phyloP scores from a whole-genome alignment of 1,140 invertebrate genomes.

The Dinothrombium tinctorium region DNA sequence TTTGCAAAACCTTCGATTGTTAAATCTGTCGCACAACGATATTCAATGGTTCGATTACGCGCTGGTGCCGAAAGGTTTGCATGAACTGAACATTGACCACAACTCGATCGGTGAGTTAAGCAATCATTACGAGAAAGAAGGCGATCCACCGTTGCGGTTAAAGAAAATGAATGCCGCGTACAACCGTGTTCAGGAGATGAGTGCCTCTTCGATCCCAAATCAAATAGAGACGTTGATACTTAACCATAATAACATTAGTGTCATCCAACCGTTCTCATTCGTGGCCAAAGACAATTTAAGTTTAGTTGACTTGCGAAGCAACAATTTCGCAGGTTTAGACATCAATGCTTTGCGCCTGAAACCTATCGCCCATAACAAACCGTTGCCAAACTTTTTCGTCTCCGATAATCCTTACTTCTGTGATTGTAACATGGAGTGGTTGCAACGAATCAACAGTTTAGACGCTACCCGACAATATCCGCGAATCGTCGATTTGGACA shows the following conservation, averaged over 20 bases:
- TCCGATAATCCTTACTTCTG: constrained; percentile 65
- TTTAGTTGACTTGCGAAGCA: constrained; percentile 57
- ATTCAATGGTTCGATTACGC: constrained; percentile 72
- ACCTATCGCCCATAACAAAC: constrained; percentile 8
- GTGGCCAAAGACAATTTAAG: constrained; percentile 54
- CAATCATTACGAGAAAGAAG: constrained; percentile 52
- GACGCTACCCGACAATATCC: constrained; percentile 40
- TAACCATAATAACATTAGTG: constrained; percentile 52
- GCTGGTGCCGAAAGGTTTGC: constrained; percentile 47
- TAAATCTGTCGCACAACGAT: constrained; percentile 74
- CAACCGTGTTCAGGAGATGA: constrained; percentile 47
- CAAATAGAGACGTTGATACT: constrained; percentile 50
- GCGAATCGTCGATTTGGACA: constrained; percentile 64
- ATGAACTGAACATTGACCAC: constrained; percentile 70
- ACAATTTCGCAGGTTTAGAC: constrained; percentile 55
- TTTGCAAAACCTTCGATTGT: constrained; percentile 52
- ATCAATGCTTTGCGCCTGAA: constrained; percentile 46
- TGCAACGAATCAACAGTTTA: constrained; percentile 46
- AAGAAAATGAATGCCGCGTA: constrained; percentile 52
- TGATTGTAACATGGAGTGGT: constrained; percentile 70
- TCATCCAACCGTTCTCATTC: constrained; percentile 54
- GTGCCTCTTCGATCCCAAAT: constrained; percentile 41
- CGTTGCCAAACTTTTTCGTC: constrained; percentile 58
- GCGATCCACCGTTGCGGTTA: constrained; percentile 38
- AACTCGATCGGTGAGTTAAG: constrained; percentile 58